Base-by-base conservation (phyloP, 1,140 invertebrate genomes). In the Calephelis virginiensis region DNA sequence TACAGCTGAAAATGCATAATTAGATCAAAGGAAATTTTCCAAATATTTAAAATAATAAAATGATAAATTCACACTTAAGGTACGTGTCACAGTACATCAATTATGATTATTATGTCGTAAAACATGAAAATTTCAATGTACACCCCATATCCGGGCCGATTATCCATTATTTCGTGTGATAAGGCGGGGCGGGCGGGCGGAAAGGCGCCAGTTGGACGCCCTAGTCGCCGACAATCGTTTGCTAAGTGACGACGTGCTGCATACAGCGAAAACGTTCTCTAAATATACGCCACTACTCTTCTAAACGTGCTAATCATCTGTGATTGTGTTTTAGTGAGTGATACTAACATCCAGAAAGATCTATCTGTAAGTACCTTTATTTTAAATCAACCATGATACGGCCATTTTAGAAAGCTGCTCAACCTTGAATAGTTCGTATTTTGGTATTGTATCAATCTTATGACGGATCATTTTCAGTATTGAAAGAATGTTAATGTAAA, bases 101-200 rank as follows among this genome's bases (percentile, higher is more conserved):
- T 63, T 47, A 47, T n/a, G 40, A 17, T 47, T 47, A 47, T 9
- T 63, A 73, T 68, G 67, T 67, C 76, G 72, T 80, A 82, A 83
- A 80, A 74, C 71, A 68, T 64, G 73, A 80, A 79, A 84, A 80
- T 80, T 87, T 87, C 82, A 86, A 85, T 85, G 77, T 73, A 75
- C 72, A 80, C 73, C 73, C 77, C 81, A 85, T 85, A 79, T 78
- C 73, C 76, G 73, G 73, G 69, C 71, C 75, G 82, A 83, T 90
- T 88, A 90, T 82, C 83, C 86, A 83, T 87, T 84, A 89, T 88
- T 87, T 89, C 81, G 85, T 77, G 75, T 86, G 85, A 88, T 87
- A 87, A 86, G 85, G 77, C 77, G 80, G 79, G 83, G 82, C 78
- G 82, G 81, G 79, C 76, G 80, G 81, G 75, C 76, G 69, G 70